These are phyloP conservation scores for Chalcis sispes DNA, from an alignment of 2,888 invertebrate species.

Conservation along the genomic window DNA sequence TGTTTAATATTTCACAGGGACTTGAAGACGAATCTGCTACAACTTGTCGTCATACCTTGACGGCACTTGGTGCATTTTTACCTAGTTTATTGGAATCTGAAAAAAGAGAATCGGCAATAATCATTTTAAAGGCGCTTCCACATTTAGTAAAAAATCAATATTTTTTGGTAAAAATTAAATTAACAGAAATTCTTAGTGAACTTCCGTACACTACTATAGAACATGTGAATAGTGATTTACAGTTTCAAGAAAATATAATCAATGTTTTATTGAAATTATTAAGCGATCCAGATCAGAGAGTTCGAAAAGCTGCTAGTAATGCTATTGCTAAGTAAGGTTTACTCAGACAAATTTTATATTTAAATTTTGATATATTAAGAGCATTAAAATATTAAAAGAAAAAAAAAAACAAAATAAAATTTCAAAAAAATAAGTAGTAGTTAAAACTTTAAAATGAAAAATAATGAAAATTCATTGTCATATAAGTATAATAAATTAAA, in stretches of 20 bases:
- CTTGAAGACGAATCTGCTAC: slow-evolving; percentile 86
- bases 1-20: slow-evolving; percentile 78
- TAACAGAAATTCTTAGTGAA: slow-evolving; percentile 81
- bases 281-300: slow-evolving; percentile 86
- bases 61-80: slow-evolving; percentile 80
- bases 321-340: slow-evolving; percentile 83
- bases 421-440: not conserved
- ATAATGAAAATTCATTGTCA: too few species aligned
- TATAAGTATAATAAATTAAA: too few species aligned
- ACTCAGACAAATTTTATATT: slow-evolving; percentile 44
- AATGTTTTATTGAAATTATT: slow-evolving; percentile 82
- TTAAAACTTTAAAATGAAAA: too few species aligned
- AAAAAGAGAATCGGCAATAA: slow-evolving; percentile 78
- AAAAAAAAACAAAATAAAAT: too few species aligned
- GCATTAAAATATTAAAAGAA: too few species aligned
- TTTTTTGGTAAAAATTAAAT: slow-evolving; percentile 89
- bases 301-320: slow-evolving; percentile 83
- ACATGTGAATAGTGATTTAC: slow-evolving; percentile 77
- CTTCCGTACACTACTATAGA: slow-evolving; percentile 80
- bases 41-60: slow-evolving; percentile 84
- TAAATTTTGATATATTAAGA: too few species aligned
- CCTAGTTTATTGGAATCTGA: slow-evolving; percentile 80
- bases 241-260: slow-evolving; percentile 80
- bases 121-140: slow-evolving; percentile 81
- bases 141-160: slow-evolving; percentile 85